Evolutionary conservation across 2,113 vertebrate species (phyloP), one percentile per base, ranked within the genome.

Genomic region (Emydura subglobosa): DNA sequence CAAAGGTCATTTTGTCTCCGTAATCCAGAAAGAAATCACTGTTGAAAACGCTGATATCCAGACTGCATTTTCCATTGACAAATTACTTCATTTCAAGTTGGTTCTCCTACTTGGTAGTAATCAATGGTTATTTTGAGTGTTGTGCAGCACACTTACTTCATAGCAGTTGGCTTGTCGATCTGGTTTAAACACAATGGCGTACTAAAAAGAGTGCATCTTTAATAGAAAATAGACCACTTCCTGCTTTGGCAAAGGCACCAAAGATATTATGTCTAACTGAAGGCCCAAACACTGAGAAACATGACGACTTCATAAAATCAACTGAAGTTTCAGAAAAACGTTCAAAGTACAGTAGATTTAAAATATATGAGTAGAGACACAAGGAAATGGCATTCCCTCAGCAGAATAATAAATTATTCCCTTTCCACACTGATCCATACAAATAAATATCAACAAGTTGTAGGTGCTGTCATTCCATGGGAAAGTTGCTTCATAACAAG

Each of bases 21-120:
- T 57, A 87, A 96, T 83, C 80, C 95, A 97, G 90, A 79, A 96
- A 92, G 79, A 59, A 78, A 68, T 78, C 79, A 95, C 42, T 82
- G 86, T 82, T 94, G 92, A 79, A 95, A 97, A 97, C 39, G 3
- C 85, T 89, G 59, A 80, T 84, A 92, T 51, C 90, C 91, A 95
- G 97, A 94, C 31, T 79, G 55, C 91, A 96, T 97, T 97, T 98
- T 86, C 92, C 85, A 89, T 85, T 83, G 95, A 97, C 54, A 97
- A 97, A 95, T 83, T 14, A 80, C 82, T 86, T 96, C 14, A 25
- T 85, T 94, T 87, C 82, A 22, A 90, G 82, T 14, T 91, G 89
- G 57, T 95, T 91, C 74, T 82, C 93, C 72, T 83, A 85, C 3
- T 80, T 68, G 44, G 10, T 80, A 90, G 76, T 72, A 55, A 78